These are phyloP conservation scores for Ornithoptera alexandrae DNA, from an alignment of 2,888 invertebrate genomes.

Conservation along the genomic window DNA sequence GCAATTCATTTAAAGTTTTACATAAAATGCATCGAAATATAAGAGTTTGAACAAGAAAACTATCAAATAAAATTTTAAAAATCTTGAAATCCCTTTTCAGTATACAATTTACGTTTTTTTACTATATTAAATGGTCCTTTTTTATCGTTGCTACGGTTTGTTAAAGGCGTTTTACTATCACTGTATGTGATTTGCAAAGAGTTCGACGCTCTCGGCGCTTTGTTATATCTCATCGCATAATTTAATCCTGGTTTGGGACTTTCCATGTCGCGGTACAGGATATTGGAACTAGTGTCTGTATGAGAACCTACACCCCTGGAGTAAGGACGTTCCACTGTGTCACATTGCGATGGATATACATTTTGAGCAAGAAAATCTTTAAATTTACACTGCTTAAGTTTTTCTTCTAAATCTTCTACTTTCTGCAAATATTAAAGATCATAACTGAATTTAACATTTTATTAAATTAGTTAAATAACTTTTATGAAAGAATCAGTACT, in stretches of 20 bases:
- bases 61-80: constrained; percentile 43
- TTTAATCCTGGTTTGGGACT: constrained; percentile 37
- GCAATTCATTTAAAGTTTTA: constrained; percentile 38
- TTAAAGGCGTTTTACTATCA: constrained; percentile 45
- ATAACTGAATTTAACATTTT: background rate
- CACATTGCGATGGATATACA: constrained; percentile 54
- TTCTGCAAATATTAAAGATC: constrained; percentile 33
- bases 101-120: constrained; percentile 71
- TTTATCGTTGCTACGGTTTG: constrained; percentile 47
- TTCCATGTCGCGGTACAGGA: constrained; percentile 45
- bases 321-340: constrained; percentile 66
- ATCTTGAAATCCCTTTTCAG: constrained; percentile 65
- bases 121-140: constrained; percentile 66
- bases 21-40: constrained; percentile 31
- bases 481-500: background rate
- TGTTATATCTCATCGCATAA: constrained; percentile 41
- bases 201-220: constrained; percentile 43
- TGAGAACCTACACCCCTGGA: constrained; percentile 52
- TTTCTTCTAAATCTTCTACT: constrained; percentile 70
- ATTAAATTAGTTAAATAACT: background rate
- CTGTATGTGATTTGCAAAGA: constrained; percentile 64
- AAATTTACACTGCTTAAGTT: constrained; percentile 68
- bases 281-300: constrained; percentile 39
- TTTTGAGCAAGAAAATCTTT: constrained; percentile 66
- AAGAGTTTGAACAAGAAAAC: constrained; percentile 24